Evolutionary conservation across 2,113 vertebrate species (phyloP).

Genomic region (Balaeniceps rex): DNA sequence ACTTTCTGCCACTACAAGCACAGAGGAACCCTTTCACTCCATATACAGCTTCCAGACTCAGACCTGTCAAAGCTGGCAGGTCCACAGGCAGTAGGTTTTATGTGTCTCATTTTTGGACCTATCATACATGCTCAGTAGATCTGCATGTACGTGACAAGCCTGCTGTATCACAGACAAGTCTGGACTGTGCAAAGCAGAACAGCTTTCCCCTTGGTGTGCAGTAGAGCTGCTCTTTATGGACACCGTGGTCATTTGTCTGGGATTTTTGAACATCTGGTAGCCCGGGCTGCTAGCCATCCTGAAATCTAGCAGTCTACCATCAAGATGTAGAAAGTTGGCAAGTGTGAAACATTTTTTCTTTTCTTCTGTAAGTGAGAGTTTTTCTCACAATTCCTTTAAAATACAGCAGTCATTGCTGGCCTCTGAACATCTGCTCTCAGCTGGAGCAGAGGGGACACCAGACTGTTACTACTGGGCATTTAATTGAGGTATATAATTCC

Average conservation of each 20-base stretch:
- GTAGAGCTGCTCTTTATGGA: not conserved
- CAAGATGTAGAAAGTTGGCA: not conserved
- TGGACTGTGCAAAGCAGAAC: not conserved
- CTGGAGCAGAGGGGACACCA: not conserved
- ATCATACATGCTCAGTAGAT: not conserved
- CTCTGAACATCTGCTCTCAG: slow-evolving; percentile 32
- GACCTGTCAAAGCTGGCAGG: slow-evolving; percentile 43
- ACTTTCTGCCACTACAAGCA: not conserved
- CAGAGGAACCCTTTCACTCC: not conserved
- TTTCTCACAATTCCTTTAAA: slow-evolving; percentile 17
- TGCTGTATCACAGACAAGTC: not conserved
- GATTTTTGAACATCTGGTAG: not conserved
- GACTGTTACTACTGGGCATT: not conserved
- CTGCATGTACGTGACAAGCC: not conserved
- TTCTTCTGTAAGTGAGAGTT: not conserved
- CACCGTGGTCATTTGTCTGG: not conserved
- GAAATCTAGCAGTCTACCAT: not conserved
- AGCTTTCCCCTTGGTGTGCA: not conserved
- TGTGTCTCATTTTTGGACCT: slow-evolving; percentile 15
- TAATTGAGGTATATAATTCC: not conserved
- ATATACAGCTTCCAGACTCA: slow-evolving; percentile 11
- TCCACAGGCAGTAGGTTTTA: slow-evolving; percentile 11
- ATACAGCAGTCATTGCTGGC: not conserved
- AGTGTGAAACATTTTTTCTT: not conserved
- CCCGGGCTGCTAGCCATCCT: not conserved